phyloP scores from a whole-genome alignment of 2,888 invertebrate species.

The Myopa testacea region DNA sequence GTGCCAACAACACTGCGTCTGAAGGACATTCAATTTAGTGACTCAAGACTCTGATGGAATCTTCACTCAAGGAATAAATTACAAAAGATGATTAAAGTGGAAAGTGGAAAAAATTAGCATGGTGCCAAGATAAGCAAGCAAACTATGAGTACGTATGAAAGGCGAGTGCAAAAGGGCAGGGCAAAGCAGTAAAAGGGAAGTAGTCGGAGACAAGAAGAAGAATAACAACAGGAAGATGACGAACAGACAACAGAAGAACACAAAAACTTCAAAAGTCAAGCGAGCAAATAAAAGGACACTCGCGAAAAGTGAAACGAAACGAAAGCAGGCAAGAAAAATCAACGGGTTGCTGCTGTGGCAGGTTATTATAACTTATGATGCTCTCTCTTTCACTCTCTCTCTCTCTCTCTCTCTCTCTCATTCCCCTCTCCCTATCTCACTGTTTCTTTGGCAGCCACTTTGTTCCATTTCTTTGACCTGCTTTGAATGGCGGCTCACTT shows the following conservation, averaged over 20 bases:
- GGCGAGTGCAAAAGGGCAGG: background rate
- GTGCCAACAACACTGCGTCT: background rate
- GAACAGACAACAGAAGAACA: background rate
- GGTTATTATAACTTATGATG: slow-evolving; percentile 24
- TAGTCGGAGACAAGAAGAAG: background rate
- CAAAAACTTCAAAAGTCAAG: no score
- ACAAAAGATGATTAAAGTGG: slow-evolving; percentile 19
- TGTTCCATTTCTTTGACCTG: no score
- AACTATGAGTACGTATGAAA: background rate
- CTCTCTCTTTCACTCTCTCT: no score
- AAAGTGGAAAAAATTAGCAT: slow-evolving; percentile 32
- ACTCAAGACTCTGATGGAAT: slow-evolving; percentile 28
- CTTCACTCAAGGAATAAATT: slow-evolving; percentile 35
- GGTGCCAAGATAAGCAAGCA: slow-evolving; percentile 22
- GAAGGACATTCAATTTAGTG: slow-evolving; percentile 35
- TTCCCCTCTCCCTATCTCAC: no score
- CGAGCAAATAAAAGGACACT: no score
- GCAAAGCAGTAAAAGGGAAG: no score
- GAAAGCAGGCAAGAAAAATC: background rate
- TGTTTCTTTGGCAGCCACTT: no score
- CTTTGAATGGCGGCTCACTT: no score
- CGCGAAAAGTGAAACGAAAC: background rate
- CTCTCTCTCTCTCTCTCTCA: no score
- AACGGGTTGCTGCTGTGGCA: background rate
- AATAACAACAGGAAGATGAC: background rate